Base-by-base conservation (phyloP, 1,140 invertebrate species). In the Dermatophagoides farinae region DNA sequence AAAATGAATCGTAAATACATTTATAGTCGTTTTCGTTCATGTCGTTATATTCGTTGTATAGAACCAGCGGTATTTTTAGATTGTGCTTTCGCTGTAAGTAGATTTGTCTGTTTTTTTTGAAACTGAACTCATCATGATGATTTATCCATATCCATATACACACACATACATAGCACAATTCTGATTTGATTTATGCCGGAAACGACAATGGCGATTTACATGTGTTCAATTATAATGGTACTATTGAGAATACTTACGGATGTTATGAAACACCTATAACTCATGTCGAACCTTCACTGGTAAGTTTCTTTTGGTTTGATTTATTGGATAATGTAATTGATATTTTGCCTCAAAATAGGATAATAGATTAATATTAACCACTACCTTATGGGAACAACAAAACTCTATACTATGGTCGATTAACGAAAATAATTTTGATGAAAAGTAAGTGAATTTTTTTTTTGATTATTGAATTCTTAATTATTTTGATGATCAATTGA, bases 21-120 rank as follows among this genome's bases (percentile, higher is more conserved):
- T 57, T 91, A 93, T 73, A 85, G 86, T 66, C 77, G 85, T 68
- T 95, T 95, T 72, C 82, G 85, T 69, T 85, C 86, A n/a, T 80
- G 84, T 50, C 80, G 85, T 67, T 84, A 82, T 9, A 84, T 89
- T 67, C 75, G 86, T 57, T 39, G 38, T 55, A 25, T 55, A 39
- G 75, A 78, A 41, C 78, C 81, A 16, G 79, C 82, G 0, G 83
- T 80, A 66, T 90, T 89, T 68, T 88, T 86, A 12, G 86, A 82
- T 68, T 84, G 82, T 68, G 76, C 78, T 47, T 87, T 86, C 73
- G 78, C 81, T 65, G 82, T 83, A 73, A 73, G 20, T 58, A n/a
- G n/a, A n/a, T 47, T 57, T 58, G 1, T 43, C 4, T 37, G n/a
- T 23, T 16, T 44, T 58, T 31, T 12, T 16, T 49, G 4, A 25